These are phyloP conservation scores for Eufriesea mexicana DNA, from an alignment of 1,140 invertebrate genomes.

Conservation along the genomic window DNA sequence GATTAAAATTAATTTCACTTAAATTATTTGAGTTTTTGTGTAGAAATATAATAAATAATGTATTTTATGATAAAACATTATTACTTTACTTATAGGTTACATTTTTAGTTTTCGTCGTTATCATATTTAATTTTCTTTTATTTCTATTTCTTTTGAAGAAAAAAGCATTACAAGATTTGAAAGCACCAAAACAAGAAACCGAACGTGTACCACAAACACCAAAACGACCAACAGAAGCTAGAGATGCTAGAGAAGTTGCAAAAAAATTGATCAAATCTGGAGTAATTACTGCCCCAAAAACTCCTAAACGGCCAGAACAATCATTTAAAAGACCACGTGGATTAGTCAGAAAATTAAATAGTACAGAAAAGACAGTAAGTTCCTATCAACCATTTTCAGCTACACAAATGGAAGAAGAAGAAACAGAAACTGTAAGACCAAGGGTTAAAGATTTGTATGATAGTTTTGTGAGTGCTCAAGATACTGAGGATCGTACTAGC, in stretches of 20 bases:
- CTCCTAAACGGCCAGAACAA: slow-evolving; percentile 90
- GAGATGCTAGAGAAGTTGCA: slow-evolving; percentile 96
- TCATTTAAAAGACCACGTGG: slow-evolving; percentile 91
- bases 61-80: too few species aligned
- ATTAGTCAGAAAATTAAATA: slow-evolving; percentile 90
- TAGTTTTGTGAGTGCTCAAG: slow-evolving; percentile 92
- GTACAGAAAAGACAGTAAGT: slow-evolving; percentile 87
- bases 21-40: neutral
- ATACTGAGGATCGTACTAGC: slow-evolving; percentile 84
- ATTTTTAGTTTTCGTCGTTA: neutral
- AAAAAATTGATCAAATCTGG: slow-evolving; percentile 97
- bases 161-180: slow-evolving; percentile 94
- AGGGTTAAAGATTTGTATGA: slow-evolving; percentile 92
- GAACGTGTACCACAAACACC: slow-evolving; percentile 89
- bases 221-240: slow-evolving; percentile 92
- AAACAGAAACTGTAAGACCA: slow-evolving; percentile 76
- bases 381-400: slow-evolving; percentile 96
- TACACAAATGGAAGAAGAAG: slow-evolving; percentile 88
- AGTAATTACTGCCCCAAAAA: slow-evolving; percentile 92
- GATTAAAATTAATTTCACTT: neutral
- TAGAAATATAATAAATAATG: neutral
- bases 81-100: neutral
- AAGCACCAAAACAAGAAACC: slow-evolving; percentile 93
- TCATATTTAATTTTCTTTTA: neutral
- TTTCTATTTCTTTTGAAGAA: slow-evolving; percentile 84